Base-by-base conservation (phyloP, 2,113 vertebrate genomes). In the Etheostoma spectabile region DNA sequence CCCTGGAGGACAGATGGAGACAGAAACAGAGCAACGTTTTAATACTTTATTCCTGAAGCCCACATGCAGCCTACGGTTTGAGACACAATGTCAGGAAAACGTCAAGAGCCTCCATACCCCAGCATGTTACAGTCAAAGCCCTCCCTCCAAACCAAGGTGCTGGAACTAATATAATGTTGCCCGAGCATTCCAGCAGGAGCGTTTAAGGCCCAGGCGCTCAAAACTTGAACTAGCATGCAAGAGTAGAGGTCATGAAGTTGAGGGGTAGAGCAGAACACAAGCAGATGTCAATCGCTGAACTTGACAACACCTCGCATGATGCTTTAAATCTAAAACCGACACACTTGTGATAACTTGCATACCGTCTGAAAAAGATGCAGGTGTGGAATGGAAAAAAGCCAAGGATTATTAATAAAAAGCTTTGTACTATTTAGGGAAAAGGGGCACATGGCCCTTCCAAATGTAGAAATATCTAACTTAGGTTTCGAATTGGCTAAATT, bases 1-100 rank as follows among this genome's bases (percentile, higher is more conserved):
- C 82, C 83, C 78, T 74, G 72, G 79, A 80, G 87, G 75, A 79
- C 77, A 86, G 59, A 72, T 72, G 82, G 64, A 86, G 75, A 84
- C 59, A 86, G 66, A 79, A 30, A 79, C 38, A 85, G 52, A 79
- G 81, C 38, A 82, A 83, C 5, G 6, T 61, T 77, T 87, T 62
- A 53, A 83, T 56, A 15, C 35, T 86, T 46, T 11, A 27, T 56
- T 73, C 38, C 27, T 15, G 2, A 75, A 68, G 66, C 55, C 53
- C 66, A 45, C 68, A 60, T 57, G 38, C 59, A 65, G 63, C 79
- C 79, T 35, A 46, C 6, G 5, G 19, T 80, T 21, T 51, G 24
- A 84, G 68, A 83, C 53, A 55, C 71, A 24, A 48, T 57, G 65
- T 71, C 74, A 62, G 35, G 46, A 67, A 72, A 63, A 61, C 2